phyloP scores from a whole-genome alignment of 2,888 invertebrate species.

The Baccha elongata region DNA sequence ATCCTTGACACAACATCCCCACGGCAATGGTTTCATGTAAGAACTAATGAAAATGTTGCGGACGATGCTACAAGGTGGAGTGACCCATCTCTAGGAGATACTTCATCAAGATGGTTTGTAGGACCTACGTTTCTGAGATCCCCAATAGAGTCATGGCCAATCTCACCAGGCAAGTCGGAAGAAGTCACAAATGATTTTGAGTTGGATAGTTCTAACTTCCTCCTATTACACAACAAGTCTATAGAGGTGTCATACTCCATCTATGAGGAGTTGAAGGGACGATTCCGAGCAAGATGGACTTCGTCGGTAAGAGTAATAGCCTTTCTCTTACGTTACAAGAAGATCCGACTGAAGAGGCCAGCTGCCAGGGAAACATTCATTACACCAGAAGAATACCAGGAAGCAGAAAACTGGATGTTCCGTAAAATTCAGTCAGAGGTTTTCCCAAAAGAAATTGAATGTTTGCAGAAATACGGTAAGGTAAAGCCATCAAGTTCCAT shows the following conservation, averaged over 20 bases:
- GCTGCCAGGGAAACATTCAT: neutral
- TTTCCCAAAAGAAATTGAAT: constrained; percentile 1
- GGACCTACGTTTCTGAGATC: constrained; percentile 20
- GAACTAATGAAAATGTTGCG: constrained; percentile 24
- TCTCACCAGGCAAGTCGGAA: constrained; percentile 16
- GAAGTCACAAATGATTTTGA: neutral
- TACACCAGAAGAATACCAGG: neutral
- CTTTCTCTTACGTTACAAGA: neutral
- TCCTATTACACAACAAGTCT: neutral
- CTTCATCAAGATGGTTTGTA: constrained; percentile 3
- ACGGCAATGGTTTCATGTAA: constrained; percentile 39
- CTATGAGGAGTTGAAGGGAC: neutral
- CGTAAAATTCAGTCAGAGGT: neutral
- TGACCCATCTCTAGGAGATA: constrained; percentile 20
- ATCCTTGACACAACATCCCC: constrained; percentile 31
- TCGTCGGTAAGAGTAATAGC: constrained; percentile 9
- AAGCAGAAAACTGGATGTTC: constrained; percentile 13
- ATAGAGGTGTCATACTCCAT: neutral
- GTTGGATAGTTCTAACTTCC: neutral
- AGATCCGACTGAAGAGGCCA: neutral
- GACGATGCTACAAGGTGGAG: constrained; percentile 36
- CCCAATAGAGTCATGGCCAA: constrained; percentile 9
- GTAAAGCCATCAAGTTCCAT: constrained; percentile 10
- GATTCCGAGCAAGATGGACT: neutral
- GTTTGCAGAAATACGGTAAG: neutral